Percentiles rank a stretch among this genome's conserved stretches.
Conservation (phyloP, 2,113 vertebrate species). For the Thryonomys swinderianus region DNA sequence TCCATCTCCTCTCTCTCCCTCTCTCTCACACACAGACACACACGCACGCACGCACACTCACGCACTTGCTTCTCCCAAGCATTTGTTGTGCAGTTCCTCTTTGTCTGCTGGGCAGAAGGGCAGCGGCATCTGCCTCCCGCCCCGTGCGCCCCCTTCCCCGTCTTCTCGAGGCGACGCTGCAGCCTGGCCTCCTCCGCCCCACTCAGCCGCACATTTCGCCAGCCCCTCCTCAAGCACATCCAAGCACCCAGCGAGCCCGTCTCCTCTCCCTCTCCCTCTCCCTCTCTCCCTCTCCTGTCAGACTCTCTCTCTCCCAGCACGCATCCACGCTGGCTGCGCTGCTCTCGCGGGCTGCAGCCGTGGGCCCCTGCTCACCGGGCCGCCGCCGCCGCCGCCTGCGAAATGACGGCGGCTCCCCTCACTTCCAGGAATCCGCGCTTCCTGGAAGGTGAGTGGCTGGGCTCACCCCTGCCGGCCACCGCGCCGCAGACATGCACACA, state of each 20-base stretch:
- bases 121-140: conserved; percentile 66
- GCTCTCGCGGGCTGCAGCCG: conserved; percentile 77
- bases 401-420: conserved; percentile 86
- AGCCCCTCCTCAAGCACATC: conserved; percentile 75
- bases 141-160: conserved; percentile 24
- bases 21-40: background rate
- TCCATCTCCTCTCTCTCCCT: conserved; percentile 41
- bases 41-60: conserved; percentile 34
- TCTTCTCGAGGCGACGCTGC: conserved; percentile 61
- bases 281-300: background rate
- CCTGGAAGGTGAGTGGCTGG: conserved; percentile 89
- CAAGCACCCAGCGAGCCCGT: background rate
- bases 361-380: conserved; percentile 83
- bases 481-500: conserved; percentile 86
- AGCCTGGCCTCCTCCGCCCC: conserved; percentile 28
- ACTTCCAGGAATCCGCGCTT: conserved; percentile 89
- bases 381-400: conserved; percentile 82
- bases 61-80: conserved; percentile 66
- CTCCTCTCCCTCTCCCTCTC: background rate
- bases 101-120: conserved; percentile 81
- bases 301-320: background rate
- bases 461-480: conserved; percentile 86
- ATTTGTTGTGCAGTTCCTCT: conserved; percentile 80
- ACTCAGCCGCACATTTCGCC: conserved; percentile 44
- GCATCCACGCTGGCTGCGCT: conserved; percentile 73